These are phyloP conservation scores for Pelmatolapia mariae DNA, from an alignment of 2,113 vertebrate species.

Conservation along the genomic window DNA sequence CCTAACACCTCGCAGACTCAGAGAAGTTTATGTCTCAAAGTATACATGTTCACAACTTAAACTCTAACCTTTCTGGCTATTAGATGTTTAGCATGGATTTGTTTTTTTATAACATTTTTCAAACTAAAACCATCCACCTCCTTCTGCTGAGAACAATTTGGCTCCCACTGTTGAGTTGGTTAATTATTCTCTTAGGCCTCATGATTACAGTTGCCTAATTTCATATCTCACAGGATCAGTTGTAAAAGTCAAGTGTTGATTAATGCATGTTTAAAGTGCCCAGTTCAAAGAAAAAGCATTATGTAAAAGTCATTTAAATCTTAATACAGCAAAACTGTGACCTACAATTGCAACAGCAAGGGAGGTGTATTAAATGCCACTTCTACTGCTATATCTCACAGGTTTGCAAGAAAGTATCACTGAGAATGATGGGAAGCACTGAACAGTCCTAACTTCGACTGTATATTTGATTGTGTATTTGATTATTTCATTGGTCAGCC, in stretches of 20 bases:
- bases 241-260: neutral
- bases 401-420: neutral
- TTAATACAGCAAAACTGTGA: neutral
- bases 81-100: neutral
- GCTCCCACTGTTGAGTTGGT: neutral
- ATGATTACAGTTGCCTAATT: neutral
- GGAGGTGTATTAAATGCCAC: neutral
- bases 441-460: neutral
- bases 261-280: neutral
- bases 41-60: neutral
- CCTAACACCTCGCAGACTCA: rapidly evolving
- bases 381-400: neutral
- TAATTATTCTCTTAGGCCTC: neutral
- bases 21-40: neutral
- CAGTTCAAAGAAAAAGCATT: neutral
- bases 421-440: neutral
- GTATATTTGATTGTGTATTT: neutral
- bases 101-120: neutral
- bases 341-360: neutral
- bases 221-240: neutral
- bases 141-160: neutral
- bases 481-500: neutral
- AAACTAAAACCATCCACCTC: neutral
- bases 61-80: neutral
- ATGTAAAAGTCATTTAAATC: neutral